Percentiles rank a stretch among this genome's conserved stretches.
These are phyloP conservation scores for Drosophila mulleri DNA, from an alignment of 2,888 invertebrate genomes.

Conservation along the genomic window DNA sequence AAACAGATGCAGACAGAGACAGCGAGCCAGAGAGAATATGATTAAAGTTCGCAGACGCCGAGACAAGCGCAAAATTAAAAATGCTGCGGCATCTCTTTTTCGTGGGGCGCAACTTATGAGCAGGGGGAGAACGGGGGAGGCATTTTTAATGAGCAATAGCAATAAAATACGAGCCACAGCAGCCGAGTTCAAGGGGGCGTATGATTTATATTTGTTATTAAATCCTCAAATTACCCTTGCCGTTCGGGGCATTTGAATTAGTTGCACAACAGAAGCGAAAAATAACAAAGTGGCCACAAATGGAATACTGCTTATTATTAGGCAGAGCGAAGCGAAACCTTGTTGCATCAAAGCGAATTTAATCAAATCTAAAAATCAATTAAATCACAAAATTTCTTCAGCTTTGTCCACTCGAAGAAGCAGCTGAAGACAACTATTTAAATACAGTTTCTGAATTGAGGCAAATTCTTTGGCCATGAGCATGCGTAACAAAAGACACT, in stretches of 20 bases:
- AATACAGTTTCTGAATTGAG: background rate
- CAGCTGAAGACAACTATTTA: background rate
- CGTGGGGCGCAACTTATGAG: conserved; percentile 43
- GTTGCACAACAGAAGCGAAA: conserved; percentile 47
- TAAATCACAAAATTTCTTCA: background rate
- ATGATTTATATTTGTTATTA: conserved; percentile 77
- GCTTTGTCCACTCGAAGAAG: background rate
- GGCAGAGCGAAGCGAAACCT: background rate
- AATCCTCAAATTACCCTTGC: conserved; percentile 59
- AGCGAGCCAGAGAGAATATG: conserved; percentile 61
- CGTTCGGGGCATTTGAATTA: conserved; percentile 43
- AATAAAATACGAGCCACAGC: conserved; percentile 62
- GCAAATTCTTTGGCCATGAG: background rate
- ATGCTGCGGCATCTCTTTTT: conserved; percentile 66
- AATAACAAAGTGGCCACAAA: conserved; percentile 13
- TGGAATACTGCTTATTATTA: background rate
- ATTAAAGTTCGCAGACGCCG: conserved; percentile 65
- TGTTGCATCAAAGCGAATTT: background rate
- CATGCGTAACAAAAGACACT: background rate
- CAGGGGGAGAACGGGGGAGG: conserved; percentile 12
- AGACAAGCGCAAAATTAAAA: conserved; percentile 74
- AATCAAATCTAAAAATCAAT: background rate
- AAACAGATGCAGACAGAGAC: conserved; percentile 9
- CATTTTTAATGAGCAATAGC: conserved; percentile 71
- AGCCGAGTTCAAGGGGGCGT: conserved; percentile 54